A percentile compares a stretch with the other conserved stretches of the same genome.
These are phyloP conservation scores for Tympanoctomys barrerae DNA, from an alignment of 2,797 vertebrate genomes.

Conservation along the genomic window DNA sequence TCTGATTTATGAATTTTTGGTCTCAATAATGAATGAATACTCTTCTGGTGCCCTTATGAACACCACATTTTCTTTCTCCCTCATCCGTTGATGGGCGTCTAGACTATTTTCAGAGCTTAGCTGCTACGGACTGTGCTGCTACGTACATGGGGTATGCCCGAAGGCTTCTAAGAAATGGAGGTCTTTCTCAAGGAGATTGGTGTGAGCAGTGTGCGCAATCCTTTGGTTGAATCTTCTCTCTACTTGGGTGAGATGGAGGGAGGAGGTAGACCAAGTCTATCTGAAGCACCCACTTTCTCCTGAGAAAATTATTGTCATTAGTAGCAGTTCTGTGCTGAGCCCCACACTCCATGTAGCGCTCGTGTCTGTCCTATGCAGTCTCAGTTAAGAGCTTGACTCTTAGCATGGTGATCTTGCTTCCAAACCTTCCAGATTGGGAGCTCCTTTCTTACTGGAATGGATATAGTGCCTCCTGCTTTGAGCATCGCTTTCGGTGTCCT, in stretches of 20 bases:
- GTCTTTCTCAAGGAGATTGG: background rate
- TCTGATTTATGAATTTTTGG: too few relatives aligned
- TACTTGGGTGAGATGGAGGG: background rate
- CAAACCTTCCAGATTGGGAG: background rate
- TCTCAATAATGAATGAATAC: too few relatives aligned
- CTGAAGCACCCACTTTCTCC: background rate
- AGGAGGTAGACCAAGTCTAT: background rate
- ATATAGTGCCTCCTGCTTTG: background rate
- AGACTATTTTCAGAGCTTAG: too few relatives aligned
- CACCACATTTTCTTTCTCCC: too few relatives aligned
- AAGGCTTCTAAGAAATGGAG: background rate
- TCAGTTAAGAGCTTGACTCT: background rate
- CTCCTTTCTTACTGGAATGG: background rate
- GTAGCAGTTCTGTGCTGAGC: background rate
- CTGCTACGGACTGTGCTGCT: too few relatives aligned
- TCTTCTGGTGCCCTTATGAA: too few relatives aligned
- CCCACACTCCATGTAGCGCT: background rate
- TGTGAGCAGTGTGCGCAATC: background rate
- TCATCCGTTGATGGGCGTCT: too few relatives aligned
- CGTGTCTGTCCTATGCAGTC: background rate
- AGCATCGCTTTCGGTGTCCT: background rate
- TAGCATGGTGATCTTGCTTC: background rate
- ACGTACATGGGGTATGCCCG: too few relatives aligned
- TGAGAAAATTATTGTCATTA: background rate
- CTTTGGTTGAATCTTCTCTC: background rate